These are phyloP conservation scores for Wiebesia pumilae DNA, from an alignment of 1,140 invertebrate species.

Conservation along the genomic window DNA sequence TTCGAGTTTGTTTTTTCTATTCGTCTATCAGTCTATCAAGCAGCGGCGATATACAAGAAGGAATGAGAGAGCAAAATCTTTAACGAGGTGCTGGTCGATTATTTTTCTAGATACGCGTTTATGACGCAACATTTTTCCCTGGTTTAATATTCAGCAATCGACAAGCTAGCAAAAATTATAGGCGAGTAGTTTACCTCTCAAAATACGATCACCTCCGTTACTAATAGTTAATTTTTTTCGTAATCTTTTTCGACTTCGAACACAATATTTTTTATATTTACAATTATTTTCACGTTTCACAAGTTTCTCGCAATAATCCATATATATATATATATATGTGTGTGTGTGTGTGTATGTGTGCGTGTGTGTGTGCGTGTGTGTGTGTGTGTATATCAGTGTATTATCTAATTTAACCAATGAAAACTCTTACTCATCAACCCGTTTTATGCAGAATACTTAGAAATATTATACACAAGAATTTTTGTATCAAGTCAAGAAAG, in stretches of 20 bases:
- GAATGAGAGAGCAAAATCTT: conserved; percentile 16
- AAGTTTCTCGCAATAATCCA: too few relatives aligned
- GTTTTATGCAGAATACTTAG: too few relatives aligned
- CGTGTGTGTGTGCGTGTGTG: too few relatives aligned
- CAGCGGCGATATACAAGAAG: too few relatives aligned
- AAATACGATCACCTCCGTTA: neutral
- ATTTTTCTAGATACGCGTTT: conserved; percentile 29
- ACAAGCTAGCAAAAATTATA: conserved; percentile 3
- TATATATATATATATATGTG: too few relatives aligned
- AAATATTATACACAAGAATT: too few relatives aligned
- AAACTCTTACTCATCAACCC: too few relatives aligned
- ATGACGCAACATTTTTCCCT: conserved; percentile 34
- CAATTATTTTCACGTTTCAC: neutral
- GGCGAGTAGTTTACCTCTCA: neutral
- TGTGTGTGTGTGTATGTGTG: too few relatives aligned
- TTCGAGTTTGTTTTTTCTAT: conserved; percentile 21
- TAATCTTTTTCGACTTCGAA: neutral
- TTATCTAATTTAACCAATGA: too few relatives aligned
- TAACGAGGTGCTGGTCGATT: conserved; percentile 17
- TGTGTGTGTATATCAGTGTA: too few relatives aligned
- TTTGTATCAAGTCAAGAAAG: too few relatives aligned
- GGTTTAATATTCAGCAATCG: neutral
- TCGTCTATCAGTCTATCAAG: conserved; percentile 16
- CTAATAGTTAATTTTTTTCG: neutral
- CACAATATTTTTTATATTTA: neutral